These are phyloP conservation scores for Dryas iulia DNA, from an alignment of 1,140 invertebrate species.

Conservation along the genomic window DNA sequence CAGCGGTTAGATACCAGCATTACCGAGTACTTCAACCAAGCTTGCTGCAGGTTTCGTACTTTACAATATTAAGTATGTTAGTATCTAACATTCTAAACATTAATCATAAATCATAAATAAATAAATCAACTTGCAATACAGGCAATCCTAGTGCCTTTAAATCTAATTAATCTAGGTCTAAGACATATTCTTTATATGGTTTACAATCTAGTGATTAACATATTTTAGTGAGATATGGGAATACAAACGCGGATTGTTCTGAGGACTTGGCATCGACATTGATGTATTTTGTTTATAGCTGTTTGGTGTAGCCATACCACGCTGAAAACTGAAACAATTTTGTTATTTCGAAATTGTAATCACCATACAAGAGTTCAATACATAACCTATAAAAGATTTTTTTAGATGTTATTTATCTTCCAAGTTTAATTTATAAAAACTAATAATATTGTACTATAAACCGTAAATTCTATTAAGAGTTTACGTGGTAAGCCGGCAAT, in stretches of 20 bases:
- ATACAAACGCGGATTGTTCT: constrained; percentile 80
- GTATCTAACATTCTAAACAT: constrained; percentile 67
- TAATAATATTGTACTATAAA: neutral
- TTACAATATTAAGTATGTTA: constrained; percentile 66
- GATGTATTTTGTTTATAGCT: constrained; percentile 88
- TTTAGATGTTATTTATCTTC: too few species aligned
- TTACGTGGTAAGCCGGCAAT: neutral
- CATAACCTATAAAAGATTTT: neutral
- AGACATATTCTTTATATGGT: constrained; percentile 15
- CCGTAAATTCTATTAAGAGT: neutral
- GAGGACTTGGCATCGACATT: constrained; percentile 82
- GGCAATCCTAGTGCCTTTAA: constrained; percentile 42
- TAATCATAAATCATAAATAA: constrained; percentile 38
- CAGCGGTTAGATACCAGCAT: constrained; percentile 71
- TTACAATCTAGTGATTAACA: constrained; percentile 18
- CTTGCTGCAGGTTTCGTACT: constrained; percentile 57
- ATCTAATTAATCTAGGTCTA: constrained; percentile 30
- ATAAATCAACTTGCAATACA: constrained; percentile 23
- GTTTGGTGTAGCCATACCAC: constrained; percentile 85
- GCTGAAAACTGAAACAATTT: constrained; percentile 37
- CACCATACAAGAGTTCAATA: neutral
- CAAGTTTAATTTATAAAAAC: too few species aligned
- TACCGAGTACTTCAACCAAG: constrained; percentile 57
- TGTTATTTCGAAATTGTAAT: neutral
- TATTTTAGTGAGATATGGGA: constrained; percentile 32